phyloP scores from a whole-genome alignment of 2,113 vertebrate species.

The Anolis carolinensis region DNA sequence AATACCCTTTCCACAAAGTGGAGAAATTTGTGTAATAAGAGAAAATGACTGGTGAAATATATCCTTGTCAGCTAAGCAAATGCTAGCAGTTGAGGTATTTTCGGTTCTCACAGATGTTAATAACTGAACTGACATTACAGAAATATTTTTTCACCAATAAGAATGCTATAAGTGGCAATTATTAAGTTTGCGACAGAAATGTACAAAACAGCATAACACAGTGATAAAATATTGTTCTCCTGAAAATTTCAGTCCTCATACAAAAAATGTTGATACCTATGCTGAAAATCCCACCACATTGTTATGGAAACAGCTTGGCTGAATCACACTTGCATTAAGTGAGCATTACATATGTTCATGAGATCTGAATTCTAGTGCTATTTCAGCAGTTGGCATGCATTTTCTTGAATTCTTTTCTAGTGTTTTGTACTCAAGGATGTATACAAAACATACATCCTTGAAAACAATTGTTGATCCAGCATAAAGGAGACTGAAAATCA shows the following conservation, averaged over 20 bases:
- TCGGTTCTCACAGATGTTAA: not conserved
- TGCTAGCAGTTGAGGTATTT: not conserved
- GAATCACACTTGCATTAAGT: not conserved
- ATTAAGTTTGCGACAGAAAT: not conserved
- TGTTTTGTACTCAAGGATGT: too few relatives aligned
- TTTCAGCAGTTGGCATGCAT: not conserved
- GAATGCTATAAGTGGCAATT: not conserved
- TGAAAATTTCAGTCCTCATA: not conserved
- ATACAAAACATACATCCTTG: not conserved
- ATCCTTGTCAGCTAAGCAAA: not conserved
- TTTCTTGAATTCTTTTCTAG: too few relatives aligned
- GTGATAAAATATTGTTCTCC: not conserved
- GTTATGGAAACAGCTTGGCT: not conserved
- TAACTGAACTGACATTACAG: not conserved
- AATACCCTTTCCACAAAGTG: slow-evolving; percentile 5
- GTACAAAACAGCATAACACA: not conserved
- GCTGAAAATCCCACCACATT: not conserved
- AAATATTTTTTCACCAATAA: not conserved
- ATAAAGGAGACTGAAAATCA: not conserved
- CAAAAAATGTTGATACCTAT: not conserved
- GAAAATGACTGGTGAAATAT: not conserved
- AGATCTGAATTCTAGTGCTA: not conserved
- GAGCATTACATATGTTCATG: not conserved
- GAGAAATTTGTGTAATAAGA: not conserved
- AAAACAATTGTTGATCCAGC: not conserved